Evolutionary conservation across 2,113 vertebrate genomes (phyloP).

Genomic region (Daphoenositta chrysoptera): DNA sequence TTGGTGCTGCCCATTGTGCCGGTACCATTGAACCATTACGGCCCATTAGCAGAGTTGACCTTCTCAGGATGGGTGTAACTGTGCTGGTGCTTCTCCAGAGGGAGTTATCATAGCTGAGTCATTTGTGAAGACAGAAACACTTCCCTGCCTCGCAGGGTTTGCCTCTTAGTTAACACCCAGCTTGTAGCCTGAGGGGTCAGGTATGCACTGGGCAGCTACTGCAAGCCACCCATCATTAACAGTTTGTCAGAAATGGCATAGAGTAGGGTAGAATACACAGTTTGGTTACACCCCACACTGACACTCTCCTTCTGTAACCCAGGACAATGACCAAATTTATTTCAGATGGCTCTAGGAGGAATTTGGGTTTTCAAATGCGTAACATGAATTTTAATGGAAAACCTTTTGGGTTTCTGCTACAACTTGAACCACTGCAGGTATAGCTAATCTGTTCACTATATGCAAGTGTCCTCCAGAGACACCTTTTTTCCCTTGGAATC

Average conservation of each 20-base stretch:
- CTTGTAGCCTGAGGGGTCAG: not conserved
- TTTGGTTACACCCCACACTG: not conserved
- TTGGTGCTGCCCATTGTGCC: not conserved
- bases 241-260: not conserved
- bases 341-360: not conserved
- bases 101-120: not conserved
- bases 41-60: not conserved
- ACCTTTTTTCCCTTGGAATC: not conserved
- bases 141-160: not conserved
- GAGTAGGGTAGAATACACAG: too few species aligned
- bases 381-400: conserved; percentile 1
- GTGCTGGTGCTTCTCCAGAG: not conserved
- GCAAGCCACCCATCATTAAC: not conserved
- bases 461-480: not conserved
- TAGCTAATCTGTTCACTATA: conserved; percentile 9
- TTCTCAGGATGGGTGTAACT: not conserved
- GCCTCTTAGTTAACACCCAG: not conserved
- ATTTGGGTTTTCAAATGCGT: not conserved
- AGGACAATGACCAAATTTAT: not conserved
- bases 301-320: not conserved
- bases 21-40: rapidly evolving
- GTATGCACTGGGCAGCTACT: not conserved
- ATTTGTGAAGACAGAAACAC: not conserved
- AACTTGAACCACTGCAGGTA: conserved; percentile 1
- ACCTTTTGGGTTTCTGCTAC: not conserved